Conservation (phyloP, 1,140 invertebrate species). For the Chironomus striatipennis region DNA sequence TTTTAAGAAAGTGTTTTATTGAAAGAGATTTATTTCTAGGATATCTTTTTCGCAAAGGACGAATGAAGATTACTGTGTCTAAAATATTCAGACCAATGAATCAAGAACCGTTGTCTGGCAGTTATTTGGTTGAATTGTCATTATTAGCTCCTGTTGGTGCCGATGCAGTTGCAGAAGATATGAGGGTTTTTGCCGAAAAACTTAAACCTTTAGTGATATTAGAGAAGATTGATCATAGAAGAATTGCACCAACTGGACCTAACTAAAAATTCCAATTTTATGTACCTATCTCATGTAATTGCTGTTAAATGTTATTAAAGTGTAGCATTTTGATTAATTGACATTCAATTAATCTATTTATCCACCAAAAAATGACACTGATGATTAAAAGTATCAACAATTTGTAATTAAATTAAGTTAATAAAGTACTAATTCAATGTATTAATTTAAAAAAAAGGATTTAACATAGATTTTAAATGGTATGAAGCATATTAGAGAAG, state of each 20-base stretch:
- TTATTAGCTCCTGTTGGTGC: constrained; percentile 85
- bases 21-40: constrained; percentile 41
- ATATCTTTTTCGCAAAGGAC: constrained; percentile 91
- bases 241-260: constrained; percentile 48
- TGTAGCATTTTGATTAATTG: no score
- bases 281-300: no score
- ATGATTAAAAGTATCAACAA: no score
- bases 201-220: constrained; percentile 82
- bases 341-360: no score
- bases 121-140: constrained; percentile 90
- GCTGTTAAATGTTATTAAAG: no score
- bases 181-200: constrained; percentile 92
- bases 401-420: no score
- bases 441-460: no score
- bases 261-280: neutral
- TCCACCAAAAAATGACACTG: no score
- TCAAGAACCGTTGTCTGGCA: constrained; percentile 76
- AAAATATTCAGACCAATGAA: constrained; percentile 83
- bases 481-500: no score
- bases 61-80: constrained; percentile 94
- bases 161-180: constrained; percentile 91
- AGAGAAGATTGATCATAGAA: constrained; percentile 84
- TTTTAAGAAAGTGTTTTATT: neutral
- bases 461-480: no score
- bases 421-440: no score